These are phyloP conservation scores for Macquaria ambigua DNA, from an alignment of 2,113 vertebrate genomes.

Conservation along the genomic window DNA sequence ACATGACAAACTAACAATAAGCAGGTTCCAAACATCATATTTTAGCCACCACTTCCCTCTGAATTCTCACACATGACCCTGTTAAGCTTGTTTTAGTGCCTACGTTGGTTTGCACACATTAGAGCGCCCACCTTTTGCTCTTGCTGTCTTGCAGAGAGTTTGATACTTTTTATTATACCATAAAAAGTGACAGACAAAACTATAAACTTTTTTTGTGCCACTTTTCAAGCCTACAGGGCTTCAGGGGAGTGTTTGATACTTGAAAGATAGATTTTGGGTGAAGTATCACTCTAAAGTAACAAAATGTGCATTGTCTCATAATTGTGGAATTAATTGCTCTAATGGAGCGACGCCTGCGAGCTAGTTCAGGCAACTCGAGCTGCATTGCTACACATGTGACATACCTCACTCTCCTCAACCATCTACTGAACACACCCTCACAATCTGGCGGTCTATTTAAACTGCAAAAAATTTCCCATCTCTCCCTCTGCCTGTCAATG, in stretches of 20 bases:
- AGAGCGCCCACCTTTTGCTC: background rate
- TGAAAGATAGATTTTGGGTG: background rate
- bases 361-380: too few species aligned
- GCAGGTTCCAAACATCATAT: background rate
- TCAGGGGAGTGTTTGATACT: background rate
- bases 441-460: too few species aligned
- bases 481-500: too few species aligned
- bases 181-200: background rate
- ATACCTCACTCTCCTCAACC: too few species aligned
- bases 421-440: too few species aligned
- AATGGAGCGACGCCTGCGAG: too few species aligned
- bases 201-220: too few species aligned
- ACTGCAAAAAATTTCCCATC: too few species aligned
- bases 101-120: background rate
- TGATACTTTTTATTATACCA: background rate
- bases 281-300: background rate
- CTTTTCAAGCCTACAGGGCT: background rate
- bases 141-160: background rate
- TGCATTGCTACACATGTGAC: too few species aligned
- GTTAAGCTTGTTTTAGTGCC: background rate
- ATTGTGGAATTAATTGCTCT: background rate
- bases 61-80: background rate
- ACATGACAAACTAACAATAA: background rate
- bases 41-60: background rate
- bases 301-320: background rate